These are phyloP conservation scores for Luperina nickerlii DNA, from an alignment of 2,888 invertebrate species.

Conservation along the genomic window DNA sequence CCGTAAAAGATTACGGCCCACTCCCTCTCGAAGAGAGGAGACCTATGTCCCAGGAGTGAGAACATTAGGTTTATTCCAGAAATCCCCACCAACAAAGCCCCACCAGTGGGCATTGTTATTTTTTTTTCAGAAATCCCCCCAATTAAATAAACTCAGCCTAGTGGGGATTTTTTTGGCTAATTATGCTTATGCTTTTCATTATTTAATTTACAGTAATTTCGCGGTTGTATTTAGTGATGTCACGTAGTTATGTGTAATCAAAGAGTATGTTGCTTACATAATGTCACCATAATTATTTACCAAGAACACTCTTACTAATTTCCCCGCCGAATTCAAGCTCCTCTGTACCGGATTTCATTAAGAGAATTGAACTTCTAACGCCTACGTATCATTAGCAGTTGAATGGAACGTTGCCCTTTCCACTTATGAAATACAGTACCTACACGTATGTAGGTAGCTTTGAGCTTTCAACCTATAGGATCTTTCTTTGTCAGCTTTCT, in stretches of 20 bases:
- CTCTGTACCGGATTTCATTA: conserved; percentile 57
- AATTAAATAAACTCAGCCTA: too few relatives aligned
- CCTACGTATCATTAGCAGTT: conserved; percentile 56
- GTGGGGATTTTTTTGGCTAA: too few relatives aligned
- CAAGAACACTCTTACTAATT: conserved; percentile 19
- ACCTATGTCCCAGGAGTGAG: too few relatives aligned
- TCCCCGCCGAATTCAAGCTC: neutral
- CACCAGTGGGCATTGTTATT: too few relatives aligned
- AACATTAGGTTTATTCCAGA: too few relatives aligned
- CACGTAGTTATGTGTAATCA: neutral
- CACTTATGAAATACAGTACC: conserved; percentile 15
- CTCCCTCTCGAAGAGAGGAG: neutral
- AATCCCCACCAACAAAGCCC: too few relatives aligned
- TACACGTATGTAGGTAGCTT: neutral
- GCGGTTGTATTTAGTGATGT: neutral
- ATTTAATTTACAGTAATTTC: neutral
- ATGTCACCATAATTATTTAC: neutral
- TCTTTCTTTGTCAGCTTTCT: neutral
- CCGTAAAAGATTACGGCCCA: neutral
- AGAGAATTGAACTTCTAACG: conserved; percentile 57
- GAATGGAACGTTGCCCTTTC: conserved; percentile 41
- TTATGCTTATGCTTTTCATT: neutral
- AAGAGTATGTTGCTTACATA: neutral
- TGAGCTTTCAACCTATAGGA: neutral
- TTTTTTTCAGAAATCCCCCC: too few relatives aligned